Evolutionary conservation across 2,113 vertebrate species (phyloP).

Genomic region (Menura novaehollandiae): DNA sequence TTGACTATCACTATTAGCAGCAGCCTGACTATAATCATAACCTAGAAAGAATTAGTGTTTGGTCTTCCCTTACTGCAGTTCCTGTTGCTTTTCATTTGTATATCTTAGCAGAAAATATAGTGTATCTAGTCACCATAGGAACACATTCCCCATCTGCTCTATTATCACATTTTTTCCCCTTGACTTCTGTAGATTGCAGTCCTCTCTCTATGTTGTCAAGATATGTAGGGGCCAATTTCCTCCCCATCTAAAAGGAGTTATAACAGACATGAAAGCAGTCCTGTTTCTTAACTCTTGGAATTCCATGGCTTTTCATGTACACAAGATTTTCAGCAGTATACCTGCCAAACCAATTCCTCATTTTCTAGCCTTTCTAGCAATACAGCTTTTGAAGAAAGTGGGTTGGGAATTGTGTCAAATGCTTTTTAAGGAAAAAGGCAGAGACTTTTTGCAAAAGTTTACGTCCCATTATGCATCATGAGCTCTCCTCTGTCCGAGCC

Average conservation of each 20-base stretch:
- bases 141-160: slow-evolving; percentile 56
- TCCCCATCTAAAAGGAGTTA: slow-evolving; percentile 28
- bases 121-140: slow-evolving; percentile 59
- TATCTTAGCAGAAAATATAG: slow-evolving; percentile 54
- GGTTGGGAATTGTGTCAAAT: rapidly evolving
- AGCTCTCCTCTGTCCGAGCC: not conserved
- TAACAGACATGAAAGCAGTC: not conserved
- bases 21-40: not conserved
- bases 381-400: rapidly evolving
- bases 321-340: not conserved
- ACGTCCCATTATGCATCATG: not conserved
- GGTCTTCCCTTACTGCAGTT: not conserved
- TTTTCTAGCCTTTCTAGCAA: not conserved
- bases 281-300: slow-evolving; percentile 43
- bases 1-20: not conserved
- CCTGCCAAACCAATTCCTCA: not conserved
- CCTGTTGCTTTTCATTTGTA: not conserved
- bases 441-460: not conserved
- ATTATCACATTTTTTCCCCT: slow-evolving; percentile 63
- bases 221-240: slow-evolving; percentile 57
- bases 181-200: slow-evolving; percentile 53
- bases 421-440: not conserved
- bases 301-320: not conserved
- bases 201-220: slow-evolving; percentile 41
- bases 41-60: not conserved